Percentiles rank a stretch among this genome's conserved stretches.
These are phyloP conservation scores for Elanus axillaris DNA, from an alignment of 2,113 vertebrate species.

Conservation along the genomic window DNA sequence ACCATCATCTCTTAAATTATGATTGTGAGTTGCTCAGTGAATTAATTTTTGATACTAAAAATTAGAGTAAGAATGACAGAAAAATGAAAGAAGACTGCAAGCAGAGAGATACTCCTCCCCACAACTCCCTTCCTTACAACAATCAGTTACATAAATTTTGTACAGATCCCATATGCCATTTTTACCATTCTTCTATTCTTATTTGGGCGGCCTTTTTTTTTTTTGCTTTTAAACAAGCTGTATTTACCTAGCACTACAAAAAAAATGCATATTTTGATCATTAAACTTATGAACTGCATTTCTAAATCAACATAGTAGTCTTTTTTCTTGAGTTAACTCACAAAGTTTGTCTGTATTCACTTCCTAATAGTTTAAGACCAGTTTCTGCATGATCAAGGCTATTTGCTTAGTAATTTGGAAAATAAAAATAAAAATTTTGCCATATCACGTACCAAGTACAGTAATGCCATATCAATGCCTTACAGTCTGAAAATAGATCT, in stretches of 20 bases:
- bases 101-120: background rate
- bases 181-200: background rate
- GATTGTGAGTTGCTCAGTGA: background rate
- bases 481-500: background rate
- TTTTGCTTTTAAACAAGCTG: background rate
- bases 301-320: background rate
- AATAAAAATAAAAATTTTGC: background rate
- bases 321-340: background rate
- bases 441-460: background rate
- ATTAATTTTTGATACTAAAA: background rate
- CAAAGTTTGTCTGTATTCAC: background rate
- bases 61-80: background rate
- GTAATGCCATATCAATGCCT: background rate
- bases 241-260: background rate
- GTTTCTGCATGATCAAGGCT: background rate
- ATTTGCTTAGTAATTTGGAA: background rate
- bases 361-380: background rate
- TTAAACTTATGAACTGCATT: background rate
- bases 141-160: background rate
- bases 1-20: background rate
- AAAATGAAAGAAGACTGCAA: background rate
- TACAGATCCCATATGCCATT: background rate
- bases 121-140: background rate
- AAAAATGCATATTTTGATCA: background rate
- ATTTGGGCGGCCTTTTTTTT: background rate